A percentile compares a stretch with the other conserved stretches of the same genome.
These are phyloP conservation scores for Macrochelys suwanniensis DNA, from an alignment of 2,797 vertebrate species.

Conservation along the genomic window DNA sequence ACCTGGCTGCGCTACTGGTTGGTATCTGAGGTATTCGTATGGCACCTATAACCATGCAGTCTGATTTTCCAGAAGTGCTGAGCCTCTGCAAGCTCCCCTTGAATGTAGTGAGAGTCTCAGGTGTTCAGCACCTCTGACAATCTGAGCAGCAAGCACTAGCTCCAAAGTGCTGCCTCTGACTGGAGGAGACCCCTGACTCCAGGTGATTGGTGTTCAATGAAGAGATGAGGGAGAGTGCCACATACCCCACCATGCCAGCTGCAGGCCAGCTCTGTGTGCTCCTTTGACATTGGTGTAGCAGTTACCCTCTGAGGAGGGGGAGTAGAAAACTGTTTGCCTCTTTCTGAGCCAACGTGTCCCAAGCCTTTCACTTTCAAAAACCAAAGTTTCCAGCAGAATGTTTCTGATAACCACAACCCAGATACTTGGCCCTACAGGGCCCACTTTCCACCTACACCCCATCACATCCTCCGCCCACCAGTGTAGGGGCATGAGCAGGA, in stretches of 20 bases:
- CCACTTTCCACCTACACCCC: neutral
- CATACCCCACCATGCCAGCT: neutral
- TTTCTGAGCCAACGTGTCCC: neutral
- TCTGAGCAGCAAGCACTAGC: neutral
- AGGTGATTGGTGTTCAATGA: neutral
- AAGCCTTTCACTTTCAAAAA: neutral
- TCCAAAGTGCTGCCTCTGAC: neutral
- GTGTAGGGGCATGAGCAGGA: neutral
- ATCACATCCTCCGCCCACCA: no score
- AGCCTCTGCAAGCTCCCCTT: neutral
- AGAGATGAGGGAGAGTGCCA: neutral
- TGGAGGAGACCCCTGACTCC: neutral
- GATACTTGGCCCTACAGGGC: neutral
- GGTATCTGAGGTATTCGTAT: no score
- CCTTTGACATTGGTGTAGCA: neutral
- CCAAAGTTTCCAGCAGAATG: neutral
- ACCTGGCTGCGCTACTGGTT: no score
- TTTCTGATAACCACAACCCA: neutral
- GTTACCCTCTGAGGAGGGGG: no score
- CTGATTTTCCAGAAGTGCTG: no score
- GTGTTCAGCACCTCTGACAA: neutral
- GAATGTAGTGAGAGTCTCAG: no score
- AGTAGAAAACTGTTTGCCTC: neutral
- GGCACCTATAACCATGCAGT: neutral
- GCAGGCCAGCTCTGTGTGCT: no score